Evolutionary conservation across 2,797 vertebrate genomes (phyloP), one percentile per base, ranked within the genome.

Genomic region (Todus mexicanus): DNA sequence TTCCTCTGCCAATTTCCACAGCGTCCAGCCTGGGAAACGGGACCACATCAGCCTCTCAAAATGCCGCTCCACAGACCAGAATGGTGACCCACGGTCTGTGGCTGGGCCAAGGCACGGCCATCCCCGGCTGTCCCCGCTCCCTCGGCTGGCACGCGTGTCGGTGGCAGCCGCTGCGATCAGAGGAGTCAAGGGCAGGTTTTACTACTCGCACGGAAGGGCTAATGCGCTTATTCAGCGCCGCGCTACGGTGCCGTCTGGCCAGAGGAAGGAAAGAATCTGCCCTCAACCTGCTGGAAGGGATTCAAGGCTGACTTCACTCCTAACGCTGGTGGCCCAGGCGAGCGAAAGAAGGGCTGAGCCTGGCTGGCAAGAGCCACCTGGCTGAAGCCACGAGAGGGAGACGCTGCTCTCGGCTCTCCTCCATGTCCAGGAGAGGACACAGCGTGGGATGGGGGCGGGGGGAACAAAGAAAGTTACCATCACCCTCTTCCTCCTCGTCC

Each of bases 401-500:
- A 93, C 66, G 57, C 75, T 79, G 87, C 89, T 93, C 71, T 63
- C 25, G 0, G 27, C 38, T 82, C 19, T 50, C 40, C 51, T 54
- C 40, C 0, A 7, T 38, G n/a, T 7, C 48, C 47, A 17, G n/a
- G 45, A 35, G 50, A 61, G 60, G 43, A 74, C 5, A 1, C 10
- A 0, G 4, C 11, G 0, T 7, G 45, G 19, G 6, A 42, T 13
- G 4, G 25, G 63, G 43, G 13, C 0, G 0, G 42, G 56, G 27
- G 18, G 17, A 80, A 76, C 38, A 71, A 77, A 68, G 57, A 81
- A 94, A 92, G 91, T 86, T 95, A 99, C 98, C 98, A 87, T 99
- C 98, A 95, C 98, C 99, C 45, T 99, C 99, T 96, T 99, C 99
- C 69, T 98, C 98, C 64, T 98, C 98, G 42, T 98, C 98, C 54